Evolutionary conservation across 1,140 invertebrate species (phyloP).

Genomic region (Diabrotica virgifera): DNA sequence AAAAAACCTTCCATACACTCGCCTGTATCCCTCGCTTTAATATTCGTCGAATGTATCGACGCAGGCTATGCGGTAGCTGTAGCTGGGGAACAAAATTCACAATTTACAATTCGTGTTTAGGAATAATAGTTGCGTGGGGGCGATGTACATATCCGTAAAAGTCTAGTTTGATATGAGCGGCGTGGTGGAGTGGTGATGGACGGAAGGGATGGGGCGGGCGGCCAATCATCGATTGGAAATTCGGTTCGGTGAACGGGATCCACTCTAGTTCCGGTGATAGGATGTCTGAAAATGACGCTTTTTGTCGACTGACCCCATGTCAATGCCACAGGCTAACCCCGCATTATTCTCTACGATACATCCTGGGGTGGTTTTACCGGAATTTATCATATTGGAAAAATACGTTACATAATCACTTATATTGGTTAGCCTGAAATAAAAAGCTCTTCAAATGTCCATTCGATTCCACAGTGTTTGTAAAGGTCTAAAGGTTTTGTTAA

Average conservation of each 20-base stretch:
- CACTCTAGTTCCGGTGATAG: conserved; percentile 20
- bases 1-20: too few species aligned
- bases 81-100: conserved; percentile 7
- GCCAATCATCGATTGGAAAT: conserved; percentile 25
- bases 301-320: conserved; percentile 19
- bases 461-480: too few species aligned
- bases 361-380: conserved; percentile 22
- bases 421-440: too few species aligned
- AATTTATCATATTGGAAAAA: too few species aligned
- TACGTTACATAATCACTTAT: too few species aligned
- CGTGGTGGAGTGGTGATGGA: conserved; percentile 7
- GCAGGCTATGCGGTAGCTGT: neutral
- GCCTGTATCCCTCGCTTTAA: neutral
- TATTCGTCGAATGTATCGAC: conserved; percentile 16
- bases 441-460: too few species aligned
- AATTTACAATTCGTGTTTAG: conserved; percentile 9
- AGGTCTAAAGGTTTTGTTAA: too few species aligned
- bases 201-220: neutral
- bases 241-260: conserved; percentile 11
- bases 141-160: conserved; percentile 12
- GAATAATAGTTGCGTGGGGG: conserved; percentile 17
- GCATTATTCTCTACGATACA: neutral
- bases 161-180: conserved; percentile 18
- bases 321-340: neutral
- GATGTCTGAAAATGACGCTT: conserved; percentile 23